Base-by-base conservation (phyloP, 2,888 invertebrate species). In the Andrena trimmerana region DNA sequence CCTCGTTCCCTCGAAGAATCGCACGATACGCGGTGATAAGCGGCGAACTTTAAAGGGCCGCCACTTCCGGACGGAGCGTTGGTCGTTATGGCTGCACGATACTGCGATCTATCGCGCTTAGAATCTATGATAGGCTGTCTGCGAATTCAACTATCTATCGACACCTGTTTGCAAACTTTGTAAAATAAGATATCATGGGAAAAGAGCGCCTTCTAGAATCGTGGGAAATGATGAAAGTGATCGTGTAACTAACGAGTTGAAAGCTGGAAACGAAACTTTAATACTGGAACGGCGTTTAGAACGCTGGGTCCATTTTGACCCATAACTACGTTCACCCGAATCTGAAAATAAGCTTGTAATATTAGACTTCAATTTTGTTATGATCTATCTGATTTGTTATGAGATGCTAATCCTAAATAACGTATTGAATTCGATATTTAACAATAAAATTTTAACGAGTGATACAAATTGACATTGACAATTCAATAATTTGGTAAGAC, bases 1-100 rank as follows among this genome's bases (percentile, higher is more conserved):
- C 73, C 80, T 88, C 82, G 73, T 86, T 88, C 78, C 62, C 85
- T 84, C 84, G 71, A 86, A 83, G 88, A 84, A 88, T 86, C 83
- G 77, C 78, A 80, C 82, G 88, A 73, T 87, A 72, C 71, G 72
- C 82, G 78, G n/a, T 83, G 84, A 83, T 88, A 85, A 86, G 86
- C 89, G 89, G 86, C 85, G 57, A 36, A 80, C 82, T 85, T 89
- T 76, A 85, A 89, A 88, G 86, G 54, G 84, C 33, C 52, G 36
- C 52, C 77, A 71, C 67, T 89, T 89, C 87, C 88, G 81, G 86
- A 27, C 65, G 10, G 24, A 57, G 42, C 33, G 63, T 70, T 73
- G 75, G 42, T 67, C 54, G 65, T 29, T 33, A 59, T 59, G 66
- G 62, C 63, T 16, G 69, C 72, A 24, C 13, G 73, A 73, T 71